Percentiles rank a stretch among this genome's conserved stretches.
Conservation (phyloP, 2,113 vertebrate species). For the Spea multiplicata region DNA sequence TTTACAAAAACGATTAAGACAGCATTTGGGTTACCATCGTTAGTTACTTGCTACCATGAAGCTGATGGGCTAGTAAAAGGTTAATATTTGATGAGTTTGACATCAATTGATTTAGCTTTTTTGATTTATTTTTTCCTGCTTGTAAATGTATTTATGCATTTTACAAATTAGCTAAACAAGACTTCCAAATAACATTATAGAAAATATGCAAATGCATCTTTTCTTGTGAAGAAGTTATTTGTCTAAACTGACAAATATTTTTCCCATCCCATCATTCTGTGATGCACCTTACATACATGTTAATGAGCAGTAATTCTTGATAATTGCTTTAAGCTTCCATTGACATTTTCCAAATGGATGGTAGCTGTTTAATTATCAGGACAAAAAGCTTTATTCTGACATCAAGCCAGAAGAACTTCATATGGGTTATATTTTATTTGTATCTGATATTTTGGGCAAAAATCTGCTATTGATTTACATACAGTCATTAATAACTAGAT, state of each 20-base stretch:
- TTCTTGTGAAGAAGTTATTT: not conserved
- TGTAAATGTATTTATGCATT: too few relatives aligned
- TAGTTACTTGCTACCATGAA: too few relatives aligned
- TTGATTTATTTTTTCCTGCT: too few relatives aligned
- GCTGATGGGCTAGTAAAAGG: too few relatives aligned
- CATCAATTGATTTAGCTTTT: too few relatives aligned
- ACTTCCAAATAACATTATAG: too few relatives aligned
- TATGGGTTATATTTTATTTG: constrained; percentile 23
- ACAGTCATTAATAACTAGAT: constrained; percentile 24
- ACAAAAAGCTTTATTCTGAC: constrained; percentile 27
- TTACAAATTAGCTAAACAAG: too few relatives aligned
- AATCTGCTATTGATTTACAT: constrained; percentile 18
- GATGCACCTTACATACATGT: not conserved
- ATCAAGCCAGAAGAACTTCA: constrained; percentile 5
- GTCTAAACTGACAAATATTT: constrained; percentile 7
- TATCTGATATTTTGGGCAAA: constrained; percentile 9
- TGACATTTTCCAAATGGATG: constrained; percentile 35
- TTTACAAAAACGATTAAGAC: too few relatives aligned
- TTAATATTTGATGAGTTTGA: too few relatives aligned
- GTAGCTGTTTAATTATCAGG: constrained; percentile 30
- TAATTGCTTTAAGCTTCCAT: constrained; percentile 36
- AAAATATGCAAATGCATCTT: too few relatives aligned
- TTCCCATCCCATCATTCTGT: not conserved
- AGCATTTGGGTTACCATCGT: too few relatives aligned
- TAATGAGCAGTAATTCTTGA: constrained; percentile 25